Conservation (phyloP, 30 jellyfish, hydroid and myxozoan genomes). For the Turritopsis rubra region DNA sequence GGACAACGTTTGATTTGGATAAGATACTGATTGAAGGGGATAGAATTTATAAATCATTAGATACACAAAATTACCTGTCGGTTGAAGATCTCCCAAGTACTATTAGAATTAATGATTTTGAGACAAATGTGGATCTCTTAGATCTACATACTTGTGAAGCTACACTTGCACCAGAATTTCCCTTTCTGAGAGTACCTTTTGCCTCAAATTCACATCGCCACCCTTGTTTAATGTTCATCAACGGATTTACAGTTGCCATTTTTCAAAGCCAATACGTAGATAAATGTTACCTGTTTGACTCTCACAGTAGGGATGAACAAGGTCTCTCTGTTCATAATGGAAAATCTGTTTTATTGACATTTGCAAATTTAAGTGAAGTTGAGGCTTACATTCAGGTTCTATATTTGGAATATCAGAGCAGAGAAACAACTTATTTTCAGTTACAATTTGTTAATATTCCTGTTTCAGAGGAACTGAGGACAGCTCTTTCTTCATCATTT, state of each 20-base stretch:
- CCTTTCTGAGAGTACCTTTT: neutral
- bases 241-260: neutral
- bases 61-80: neutral
- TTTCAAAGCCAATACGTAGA: neutral
- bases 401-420: constrained; percentile 7
- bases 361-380: neutral
- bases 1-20: constrained; percentile 30
- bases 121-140: constrained; percentile 7
- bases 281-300: constrained; percentile 13
- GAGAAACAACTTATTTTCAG: constrained; percentile 5
- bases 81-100: constrained; percentile 25
- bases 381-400: constrained; percentile 13
- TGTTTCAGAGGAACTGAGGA: neutral
- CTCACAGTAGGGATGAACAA: constrained; percentile 17
- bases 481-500: neutral
- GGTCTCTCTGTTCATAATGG: neutral
- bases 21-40: constrained; percentile 20
- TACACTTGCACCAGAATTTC: neutral
- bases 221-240: neutral
- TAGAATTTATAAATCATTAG: constrained; percentile 5
- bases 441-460: neutral
- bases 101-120: neutral
- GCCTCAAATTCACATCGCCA: neutral
- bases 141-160: constrained; percentile 5
- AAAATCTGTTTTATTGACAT: neutral